Evolutionary conservation across 92 coral and sea anemone genomes (phyloP), one percentile per base, ranked within the genome.

Genomic region (Zoanthus sociatus): DNA sequence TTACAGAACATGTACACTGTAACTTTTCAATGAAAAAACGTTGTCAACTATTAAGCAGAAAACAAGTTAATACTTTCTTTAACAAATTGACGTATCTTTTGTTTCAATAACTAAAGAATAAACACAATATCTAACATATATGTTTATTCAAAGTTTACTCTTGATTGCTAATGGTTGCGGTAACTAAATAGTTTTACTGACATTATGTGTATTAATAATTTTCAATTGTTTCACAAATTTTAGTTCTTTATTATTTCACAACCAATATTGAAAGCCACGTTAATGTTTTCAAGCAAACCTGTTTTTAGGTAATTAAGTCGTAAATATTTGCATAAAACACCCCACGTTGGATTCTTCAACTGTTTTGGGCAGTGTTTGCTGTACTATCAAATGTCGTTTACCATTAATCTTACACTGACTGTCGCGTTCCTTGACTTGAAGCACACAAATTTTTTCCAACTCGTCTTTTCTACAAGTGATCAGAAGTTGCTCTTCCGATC

Each of bases 61-160:
- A 42, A 79, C 72, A 61, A 5, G 42, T 79, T 11, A 58, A 73
- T 33, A 37, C 73, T 79, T 61, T 79, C 17, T 30, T 17, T 44
- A 26, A 79, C 60, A 44, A 20, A 46, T 81, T 61, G 84, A 56
- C 71, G 46, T 60, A 30, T 81, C 63, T 33, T 81, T 81, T 81
- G 85, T 81, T 20, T 45, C 15, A 31, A 46, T 20, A 21, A 64
- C 58, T 81, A 30, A 8, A 37, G 56, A 18, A 63, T 14, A 63
- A 79, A 79, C 21, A 81, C 18, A 61, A 66, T 81, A 77, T 30
- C 21, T 53, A 32, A 14, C 26, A 26, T 18, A 20, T 20, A 3
- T 48, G 32, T 79, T 60, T 50, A 6, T 46, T 64, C 56, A 56
- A 26, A 81, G 66, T 66, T 64, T 31, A 60, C 15, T n/a, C 37